phyloP scores from a whole-genome alignment of 2,113 vertebrate genomes.

The Osmerus mordax region DNA sequence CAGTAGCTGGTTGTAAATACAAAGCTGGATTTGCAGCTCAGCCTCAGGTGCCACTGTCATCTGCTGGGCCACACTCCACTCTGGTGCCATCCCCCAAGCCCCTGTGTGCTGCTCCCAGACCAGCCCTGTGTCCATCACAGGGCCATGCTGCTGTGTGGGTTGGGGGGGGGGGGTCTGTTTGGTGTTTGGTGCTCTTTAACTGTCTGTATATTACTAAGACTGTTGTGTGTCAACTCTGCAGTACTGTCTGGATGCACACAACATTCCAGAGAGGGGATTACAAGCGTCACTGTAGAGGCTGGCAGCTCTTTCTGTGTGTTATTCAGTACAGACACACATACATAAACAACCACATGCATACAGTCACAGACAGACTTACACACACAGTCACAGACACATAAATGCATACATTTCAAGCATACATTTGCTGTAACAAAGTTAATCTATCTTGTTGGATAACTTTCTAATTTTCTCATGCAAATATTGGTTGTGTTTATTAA shows the following conservation, averaged over 20 bases:
- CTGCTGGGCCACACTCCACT: too few relatives aligned
- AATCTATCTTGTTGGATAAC: neutral
- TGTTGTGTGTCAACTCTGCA: constrained; percentile 4
- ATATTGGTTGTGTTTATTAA: constrained; percentile 29
- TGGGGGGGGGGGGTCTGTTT: too few relatives aligned
- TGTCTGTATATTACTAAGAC: constrained; percentile 8
- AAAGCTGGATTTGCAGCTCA: too few relatives aligned
- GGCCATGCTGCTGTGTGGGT: too few relatives aligned
- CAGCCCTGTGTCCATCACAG: too few relatives aligned
- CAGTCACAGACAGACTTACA: constrained; percentile 8
- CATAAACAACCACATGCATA: neutral
- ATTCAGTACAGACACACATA: constrained; percentile 4
- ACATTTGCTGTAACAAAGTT: constrained; percentile 11
- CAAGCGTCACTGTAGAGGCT: constrained; percentile 26
- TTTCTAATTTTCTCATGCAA: constrained; percentile 11
- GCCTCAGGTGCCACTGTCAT: too few relatives aligned
- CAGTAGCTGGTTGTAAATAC: too few relatives aligned
- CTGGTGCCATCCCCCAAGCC: too few relatives aligned
- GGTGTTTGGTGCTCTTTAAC: constrained; percentile 19
- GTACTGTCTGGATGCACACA: constrained; percentile 28
- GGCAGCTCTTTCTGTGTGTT: constrained; percentile 10
- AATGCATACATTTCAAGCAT: constrained; percentile 27
- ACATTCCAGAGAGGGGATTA: constrained; percentile 30
- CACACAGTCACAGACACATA: constrained; percentile 7
- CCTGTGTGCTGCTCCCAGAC: too few relatives aligned